Evolutionary conservation across 2,113 vertebrate species (phyloP).

Genomic region (Mesitornis unicolor): DNA sequence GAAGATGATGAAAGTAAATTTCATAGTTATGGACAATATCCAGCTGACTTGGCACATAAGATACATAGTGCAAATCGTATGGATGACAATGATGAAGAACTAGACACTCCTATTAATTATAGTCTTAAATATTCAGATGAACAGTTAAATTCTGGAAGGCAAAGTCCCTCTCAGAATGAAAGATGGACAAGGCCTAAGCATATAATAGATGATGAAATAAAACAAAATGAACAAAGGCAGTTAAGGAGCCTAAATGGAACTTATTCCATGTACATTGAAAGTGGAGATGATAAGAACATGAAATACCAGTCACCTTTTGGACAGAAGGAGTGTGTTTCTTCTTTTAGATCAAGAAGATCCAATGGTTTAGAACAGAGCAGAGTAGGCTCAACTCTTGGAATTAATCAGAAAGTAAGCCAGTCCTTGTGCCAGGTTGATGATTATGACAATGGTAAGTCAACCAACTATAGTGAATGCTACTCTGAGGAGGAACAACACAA

Average conservation of each 20-base stretch:
- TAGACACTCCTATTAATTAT: constrained; percentile 95
- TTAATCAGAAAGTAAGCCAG: constrained; percentile 78
- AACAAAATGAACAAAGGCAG: constrained; percentile 78
- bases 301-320: constrained; percentile 78
- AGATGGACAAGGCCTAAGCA: constrained; percentile 83
- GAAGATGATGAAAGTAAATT: constrained; percentile 88
- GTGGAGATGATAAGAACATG: constrained; percentile 75
- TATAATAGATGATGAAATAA: constrained; percentile 78
- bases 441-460: constrained; percentile 77
- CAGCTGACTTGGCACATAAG: constrained; percentile 91
- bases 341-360: constrained; percentile 74
- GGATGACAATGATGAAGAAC: constrained; percentile 88
- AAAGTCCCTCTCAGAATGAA: constrained; percentile 87
- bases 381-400: constrained; percentile 69
- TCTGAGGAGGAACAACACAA: constrained; percentile 79
- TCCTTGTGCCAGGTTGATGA: constrained; percentile 79
- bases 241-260: constrained; percentile 70
- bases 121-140: constrained; percentile 95
- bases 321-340: constrained; percentile 75
- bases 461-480: constrained; percentile 81
- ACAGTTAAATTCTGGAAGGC: constrained; percentile 91
- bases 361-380: constrained; percentile 74
- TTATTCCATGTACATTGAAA: constrained; percentile 74
- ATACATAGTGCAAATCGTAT: constrained; percentile 95
- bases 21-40: constrained; percentile 90